Percentiles rank a stretch among this genome's conserved stretches.
These are phyloP conservation scores for Mechanitis messenoides DNA, from an alignment of 2,888 invertebrate species.

Conservation along the genomic window DNA sequence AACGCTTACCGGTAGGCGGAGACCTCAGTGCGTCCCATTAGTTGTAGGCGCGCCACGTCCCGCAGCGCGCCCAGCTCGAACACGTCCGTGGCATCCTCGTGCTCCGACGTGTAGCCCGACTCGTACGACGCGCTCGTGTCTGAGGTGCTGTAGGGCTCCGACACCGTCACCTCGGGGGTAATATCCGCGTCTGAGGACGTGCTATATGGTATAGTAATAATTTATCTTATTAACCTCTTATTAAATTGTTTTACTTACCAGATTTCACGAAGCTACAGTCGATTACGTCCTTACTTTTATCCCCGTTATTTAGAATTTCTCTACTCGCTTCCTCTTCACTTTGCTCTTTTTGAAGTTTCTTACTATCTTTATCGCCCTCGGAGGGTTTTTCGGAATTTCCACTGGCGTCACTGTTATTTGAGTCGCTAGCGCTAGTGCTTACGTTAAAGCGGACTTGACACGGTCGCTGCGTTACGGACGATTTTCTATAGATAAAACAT, in stretches of 20 bases:
- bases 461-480: constrained; percentile 38
- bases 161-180: constrained; percentile 44
- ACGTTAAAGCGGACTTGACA: constrained; percentile 55
- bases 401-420: constrained; percentile 55
- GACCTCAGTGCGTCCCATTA: constrained; percentile 60
- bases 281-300: constrained; percentile 17
- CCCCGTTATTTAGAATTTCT: constrained; percentile 4
- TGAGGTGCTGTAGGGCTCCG: constrained; percentile 37
- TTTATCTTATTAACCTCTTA: background rate
- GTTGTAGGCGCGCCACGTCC: constrained; percentile 65
- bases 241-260: constrained; percentile 13
- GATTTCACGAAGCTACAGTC: constrained; percentile 20
- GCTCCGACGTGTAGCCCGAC: constrained; percentile 43
- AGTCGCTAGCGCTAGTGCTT: constrained; percentile 45
- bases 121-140: constrained; percentile 45
- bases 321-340: constrained; percentile 6
- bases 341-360: too few relatives aligned
- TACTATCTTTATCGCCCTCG: constrained; percentile 1
- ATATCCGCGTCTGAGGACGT: constrained; percentile 24
- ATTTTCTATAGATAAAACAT: constrained; percentile 38
- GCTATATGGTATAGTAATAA: constrained; percentile 2
- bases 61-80: constrained; percentile 73
- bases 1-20: constrained; percentile 64
- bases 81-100: constrained; percentile 44
- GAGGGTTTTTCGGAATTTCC: constrained; percentile 35